These are phyloP conservation scores for Clytia hemisphaerica DNA, from an alignment of 30 jellyfish, hydroid and myxozoan genomes.

Conservation along the genomic window DNA sequence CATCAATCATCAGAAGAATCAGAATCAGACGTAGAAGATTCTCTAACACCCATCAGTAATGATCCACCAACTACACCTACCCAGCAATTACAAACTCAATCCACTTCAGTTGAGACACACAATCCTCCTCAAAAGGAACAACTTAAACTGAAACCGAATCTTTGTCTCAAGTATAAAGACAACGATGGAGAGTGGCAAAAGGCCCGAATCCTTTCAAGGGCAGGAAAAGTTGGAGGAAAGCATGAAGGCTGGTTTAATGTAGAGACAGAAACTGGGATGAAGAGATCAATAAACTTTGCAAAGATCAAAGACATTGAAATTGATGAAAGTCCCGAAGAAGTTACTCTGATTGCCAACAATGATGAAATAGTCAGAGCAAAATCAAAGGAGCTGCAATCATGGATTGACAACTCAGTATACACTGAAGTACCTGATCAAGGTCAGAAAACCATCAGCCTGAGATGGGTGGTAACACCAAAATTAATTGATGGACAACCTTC, in stretches of 20 bases:
- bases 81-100: too few relatives aligned
- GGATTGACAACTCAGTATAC: constrained; percentile 17
- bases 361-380: constrained; percentile 3
- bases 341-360: not conserved
- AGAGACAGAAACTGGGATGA: constrained; percentile 11
- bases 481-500: not conserved
- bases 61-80: too few relatives aligned
- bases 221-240: constrained; percentile 3
- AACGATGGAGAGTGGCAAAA: constrained; percentile 10
- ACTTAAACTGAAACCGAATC: too few relatives aligned
- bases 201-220: not conserved
- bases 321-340: constrained; percentile 6
- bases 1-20: too few relatives aligned
- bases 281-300: too few relatives aligned
- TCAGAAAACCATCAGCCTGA: not conserved
- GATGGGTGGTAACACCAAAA: constrained; percentile 28
- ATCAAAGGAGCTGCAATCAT: not conserved
- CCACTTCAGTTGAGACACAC: too few relatives aligned
- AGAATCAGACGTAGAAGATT: too few relatives aligned
- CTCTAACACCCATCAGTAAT: too few relatives aligned
- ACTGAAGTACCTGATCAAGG: not conserved
- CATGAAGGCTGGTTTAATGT: constrained; percentile 7
- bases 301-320: constrained; percentile 21
- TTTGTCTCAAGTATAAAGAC: constrained; percentile 23
- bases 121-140: too few relatives aligned